A percentile compares a stretch with the other conserved stretches of the same genome.
phyloP scores from a whole-genome alignment of 1,140 invertebrate species.

The Megalopta genalis region DNA sequence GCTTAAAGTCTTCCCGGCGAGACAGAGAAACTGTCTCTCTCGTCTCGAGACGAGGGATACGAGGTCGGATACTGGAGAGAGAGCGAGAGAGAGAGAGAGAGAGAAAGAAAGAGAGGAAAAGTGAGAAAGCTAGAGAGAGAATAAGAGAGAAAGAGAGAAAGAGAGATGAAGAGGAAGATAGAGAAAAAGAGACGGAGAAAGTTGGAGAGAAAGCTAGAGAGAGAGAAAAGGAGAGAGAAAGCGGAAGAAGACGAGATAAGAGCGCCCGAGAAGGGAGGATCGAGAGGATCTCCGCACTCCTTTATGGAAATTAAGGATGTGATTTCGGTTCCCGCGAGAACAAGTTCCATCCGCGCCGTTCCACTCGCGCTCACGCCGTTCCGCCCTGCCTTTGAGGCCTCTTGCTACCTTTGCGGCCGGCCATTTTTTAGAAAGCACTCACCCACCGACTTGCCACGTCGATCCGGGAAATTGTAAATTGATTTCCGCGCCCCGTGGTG shows the following conservation, averaged over 20 bases:
- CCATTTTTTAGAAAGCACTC: constrained; percentile 41
- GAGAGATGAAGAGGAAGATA: no score
- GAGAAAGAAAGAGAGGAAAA: not conserved
- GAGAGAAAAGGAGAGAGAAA: not conserved
- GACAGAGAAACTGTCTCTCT: constrained; percentile 36
- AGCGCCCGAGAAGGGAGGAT: not conserved
- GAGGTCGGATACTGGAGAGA: not conserved
- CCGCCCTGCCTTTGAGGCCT: constrained; percentile 25
- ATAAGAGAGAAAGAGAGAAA: no score
- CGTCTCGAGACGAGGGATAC: not conserved
- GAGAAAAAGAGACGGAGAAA: no score
- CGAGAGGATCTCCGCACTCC: constrained; percentile 40
- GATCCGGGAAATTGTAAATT: constrained; percentile 42
- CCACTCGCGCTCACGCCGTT: not conserved
- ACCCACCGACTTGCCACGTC: not conserved
- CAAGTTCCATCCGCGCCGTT: constrained; percentile 29
- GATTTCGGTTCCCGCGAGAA: constrained; percentile 62
- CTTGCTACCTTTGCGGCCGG: constrained; percentile 31
- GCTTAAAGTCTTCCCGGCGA: constrained; percentile 56
- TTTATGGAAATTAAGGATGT: constrained; percentile 72
- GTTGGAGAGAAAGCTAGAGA: not conserved
- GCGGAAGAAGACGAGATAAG: not conserved
- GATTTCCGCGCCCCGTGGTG: not conserved
- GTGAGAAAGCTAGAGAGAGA: not conserved
- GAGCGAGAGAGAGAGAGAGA: not conserved